Conservation (phyloP, 2,888 invertebrate species). For the Eutolmus rufibarbis region DNA sequence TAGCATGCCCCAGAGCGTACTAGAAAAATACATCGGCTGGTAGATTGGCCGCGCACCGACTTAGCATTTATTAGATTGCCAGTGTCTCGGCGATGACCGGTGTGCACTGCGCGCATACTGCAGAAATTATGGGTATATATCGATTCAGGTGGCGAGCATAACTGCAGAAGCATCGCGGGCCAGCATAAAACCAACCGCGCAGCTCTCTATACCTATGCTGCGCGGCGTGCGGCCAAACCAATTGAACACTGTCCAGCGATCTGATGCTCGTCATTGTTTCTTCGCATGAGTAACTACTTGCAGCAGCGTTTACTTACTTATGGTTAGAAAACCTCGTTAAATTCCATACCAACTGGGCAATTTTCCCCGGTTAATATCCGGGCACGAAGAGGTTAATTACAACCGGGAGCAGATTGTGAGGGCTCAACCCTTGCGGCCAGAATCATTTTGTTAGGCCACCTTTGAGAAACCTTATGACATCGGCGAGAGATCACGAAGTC, state of each 20-base stretch:
- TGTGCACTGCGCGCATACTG: background rate
- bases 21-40: background rate
- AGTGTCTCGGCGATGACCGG: slow-evolving; percentile 1
- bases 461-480: background rate
- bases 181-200: background rate
- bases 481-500: background rate
- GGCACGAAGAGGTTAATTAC: background rate
- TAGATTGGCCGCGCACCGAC: background rate
- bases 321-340: background rate
- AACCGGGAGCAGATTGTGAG: background rate
- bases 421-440: background rate
- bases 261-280: background rate
- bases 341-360: background rate
- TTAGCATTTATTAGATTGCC: background rate
- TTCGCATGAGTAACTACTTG: background rate
- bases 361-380: background rate
- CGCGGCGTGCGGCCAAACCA: background rate
- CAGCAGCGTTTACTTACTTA: background rate
- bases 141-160: background rate
- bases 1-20: background rate
- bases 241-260: background rate
- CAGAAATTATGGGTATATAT: background rate
- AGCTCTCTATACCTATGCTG: background rate
- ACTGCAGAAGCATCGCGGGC: background rate
- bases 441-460: background rate